A percentile compares a stretch with the other conserved stretches of the same genome.
Evolutionary conservation across 1,140 invertebrate species (phyloP).

Genomic region (Hirudo medicinalis): DNA sequence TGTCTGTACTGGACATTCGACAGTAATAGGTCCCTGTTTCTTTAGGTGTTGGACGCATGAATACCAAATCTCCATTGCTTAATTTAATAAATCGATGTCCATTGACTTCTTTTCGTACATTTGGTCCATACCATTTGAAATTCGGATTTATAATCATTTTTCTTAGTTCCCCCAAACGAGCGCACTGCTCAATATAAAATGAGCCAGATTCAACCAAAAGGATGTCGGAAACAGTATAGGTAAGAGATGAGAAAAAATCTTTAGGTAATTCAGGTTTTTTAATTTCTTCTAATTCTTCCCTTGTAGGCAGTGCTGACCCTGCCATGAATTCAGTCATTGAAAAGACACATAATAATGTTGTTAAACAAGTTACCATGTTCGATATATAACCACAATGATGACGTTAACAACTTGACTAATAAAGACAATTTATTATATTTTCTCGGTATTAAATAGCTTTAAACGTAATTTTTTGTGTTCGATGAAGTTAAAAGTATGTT

Average conservation of each 20-base stretch:
- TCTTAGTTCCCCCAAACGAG: neutral
- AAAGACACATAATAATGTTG: no score
- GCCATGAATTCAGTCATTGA: no score
- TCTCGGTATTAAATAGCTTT: no score
- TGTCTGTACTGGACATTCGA: neutral
- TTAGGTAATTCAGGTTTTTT: constrained; percentile 7
- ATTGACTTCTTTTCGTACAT: neutral
- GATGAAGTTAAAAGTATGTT: no score
- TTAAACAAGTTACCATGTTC: no score
- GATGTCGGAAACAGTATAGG: neutral
- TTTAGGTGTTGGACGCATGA: constrained; percentile 7
- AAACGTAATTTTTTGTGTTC: no score
- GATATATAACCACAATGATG: no score
- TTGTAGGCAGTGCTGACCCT: neutral
- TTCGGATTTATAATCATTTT: constrained; percentile 1
- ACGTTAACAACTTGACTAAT: no score
- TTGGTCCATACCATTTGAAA: constrained; percentile 1
- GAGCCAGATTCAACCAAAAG: neutral
- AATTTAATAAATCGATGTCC: neutral
- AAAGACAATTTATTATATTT: no score
- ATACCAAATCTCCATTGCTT: neutral
- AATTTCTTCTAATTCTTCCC: constrained; percentile 6
- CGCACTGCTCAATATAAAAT: neutral
- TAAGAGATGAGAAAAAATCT: neutral
- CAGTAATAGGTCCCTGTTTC: constrained; percentile 5